Evolutionary conservation across 2,888 invertebrate genomes (phyloP).

Genomic region (Lepidocyrtinus sp.): DNA sequence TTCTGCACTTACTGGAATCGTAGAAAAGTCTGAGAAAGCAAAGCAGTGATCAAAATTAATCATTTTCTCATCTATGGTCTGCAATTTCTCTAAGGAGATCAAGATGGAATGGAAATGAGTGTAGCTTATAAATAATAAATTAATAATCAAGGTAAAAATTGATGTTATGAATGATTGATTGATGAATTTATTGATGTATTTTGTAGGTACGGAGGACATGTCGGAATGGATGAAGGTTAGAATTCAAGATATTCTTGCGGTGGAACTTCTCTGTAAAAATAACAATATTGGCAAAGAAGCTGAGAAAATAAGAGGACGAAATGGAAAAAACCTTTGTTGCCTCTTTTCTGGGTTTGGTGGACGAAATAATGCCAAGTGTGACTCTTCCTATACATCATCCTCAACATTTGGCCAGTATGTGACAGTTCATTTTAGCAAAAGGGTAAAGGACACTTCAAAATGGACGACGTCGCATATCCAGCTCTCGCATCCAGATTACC

Average conservation of each 20-base stretch:
- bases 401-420: slow-evolving; percentile 56
- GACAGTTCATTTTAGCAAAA: slow-evolving; percentile 66
- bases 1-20: no score
- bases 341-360: slow-evolving; percentile 18
- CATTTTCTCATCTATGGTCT: no score
- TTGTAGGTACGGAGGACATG: slow-evolving; percentile 68
- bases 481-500: slow-evolving; percentile 63
- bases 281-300: slow-evolving; percentile 44
- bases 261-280: slow-evolving; percentile 59
- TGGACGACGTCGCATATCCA: slow-evolving; percentile 60
- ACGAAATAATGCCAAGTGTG: slow-evolving; percentile 32
- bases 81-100: no score
- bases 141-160: no score
- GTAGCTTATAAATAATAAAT: no score
- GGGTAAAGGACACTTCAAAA: slow-evolving; percentile 57
- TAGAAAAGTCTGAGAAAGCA: no score
- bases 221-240: slow-evolving; percentile 69
- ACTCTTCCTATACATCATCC: slow-evolving; percentile 39
- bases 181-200: background rate
- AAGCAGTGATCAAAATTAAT: no score
- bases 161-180: no score
- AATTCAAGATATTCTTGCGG: slow-evolving; percentile 64
- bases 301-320: slow-evolving; percentile 5
- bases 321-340: slow-evolving; percentile 38
- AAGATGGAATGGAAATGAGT: no score